phyloP scores from a whole-genome alignment of 92 coral and sea anemone genomes.

The Phenganax subtilis region DNA sequence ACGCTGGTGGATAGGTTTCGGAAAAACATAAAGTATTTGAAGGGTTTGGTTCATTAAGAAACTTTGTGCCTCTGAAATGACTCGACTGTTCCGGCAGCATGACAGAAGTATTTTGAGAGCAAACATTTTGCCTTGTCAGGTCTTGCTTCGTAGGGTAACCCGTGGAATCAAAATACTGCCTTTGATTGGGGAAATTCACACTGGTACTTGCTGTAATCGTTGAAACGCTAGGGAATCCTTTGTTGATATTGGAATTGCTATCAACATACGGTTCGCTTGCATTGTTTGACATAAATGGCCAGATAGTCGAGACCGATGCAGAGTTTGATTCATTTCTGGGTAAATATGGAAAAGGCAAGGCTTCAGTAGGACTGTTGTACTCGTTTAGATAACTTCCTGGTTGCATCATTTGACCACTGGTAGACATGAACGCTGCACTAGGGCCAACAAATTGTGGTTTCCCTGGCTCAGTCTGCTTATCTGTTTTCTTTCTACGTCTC shows the following conservation, averaged over 20 bases:
- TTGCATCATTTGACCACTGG: neutral
- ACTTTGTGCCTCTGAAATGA: constrained; percentile 5
- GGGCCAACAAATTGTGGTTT: neutral
- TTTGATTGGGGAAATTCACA: constrained; percentile 10
- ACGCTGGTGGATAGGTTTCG: constrained; percentile 24
- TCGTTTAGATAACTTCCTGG: neutral
- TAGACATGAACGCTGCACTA: neutral
- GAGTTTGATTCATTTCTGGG: neutral
- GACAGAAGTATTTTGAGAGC: neutral
- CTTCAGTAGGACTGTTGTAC: neutral
- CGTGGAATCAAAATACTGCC: neutral
- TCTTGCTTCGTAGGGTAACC: neutral
- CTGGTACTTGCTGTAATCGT: constrained; percentile 1
- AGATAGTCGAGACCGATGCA: neutral
- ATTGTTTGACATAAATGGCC: constrained; percentile 20
- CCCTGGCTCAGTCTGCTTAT: neutral
- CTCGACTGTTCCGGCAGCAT: constrained; percentile 26
- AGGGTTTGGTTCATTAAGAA: neutral
- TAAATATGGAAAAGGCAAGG: neutral
- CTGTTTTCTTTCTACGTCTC: constrained; percentile 70
- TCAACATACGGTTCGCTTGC: constrained; percentile 5
- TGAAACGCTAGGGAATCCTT: constrained; percentile 18
- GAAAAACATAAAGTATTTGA: constrained; percentile 17
- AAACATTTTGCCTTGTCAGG: neutral
- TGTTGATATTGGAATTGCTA: constrained; percentile 8